These are phyloP conservation scores for Daphoenositta chrysoptera DNA, from an alignment of 2,113 vertebrate species.

Conservation along the genomic window DNA sequence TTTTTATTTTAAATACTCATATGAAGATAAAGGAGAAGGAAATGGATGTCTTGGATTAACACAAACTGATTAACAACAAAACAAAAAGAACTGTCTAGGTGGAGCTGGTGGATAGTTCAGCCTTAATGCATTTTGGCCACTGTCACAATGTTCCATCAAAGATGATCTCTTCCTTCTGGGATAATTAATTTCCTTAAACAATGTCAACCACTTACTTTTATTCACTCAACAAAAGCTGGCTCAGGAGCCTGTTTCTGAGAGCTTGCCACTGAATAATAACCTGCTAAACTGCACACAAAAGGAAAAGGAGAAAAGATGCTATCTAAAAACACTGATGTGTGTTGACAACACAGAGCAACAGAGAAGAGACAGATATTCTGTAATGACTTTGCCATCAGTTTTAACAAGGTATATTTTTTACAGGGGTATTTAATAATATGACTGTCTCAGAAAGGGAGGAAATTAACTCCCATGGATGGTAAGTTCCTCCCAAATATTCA, in stretches of 20 bases:
- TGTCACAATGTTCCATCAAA: not conserved
- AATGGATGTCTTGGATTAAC: not conserved
- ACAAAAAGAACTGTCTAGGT: not conserved
- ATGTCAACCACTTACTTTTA: not conserved
- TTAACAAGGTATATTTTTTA: not conserved
- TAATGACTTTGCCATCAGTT: not conserved
- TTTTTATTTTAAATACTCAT: not conserved
- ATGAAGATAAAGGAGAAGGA: not conserved
- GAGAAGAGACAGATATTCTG: not conserved
- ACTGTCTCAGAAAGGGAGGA: constrained; percentile 2
- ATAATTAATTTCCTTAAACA: not conserved
- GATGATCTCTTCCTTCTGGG: not conserved
- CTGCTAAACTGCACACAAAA: not conserved
- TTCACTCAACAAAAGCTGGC: not conserved
- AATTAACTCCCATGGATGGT: not conserved
- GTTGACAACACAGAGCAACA: not conserved
- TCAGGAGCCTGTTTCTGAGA: not conserved
- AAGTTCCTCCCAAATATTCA: not conserved
- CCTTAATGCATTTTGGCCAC: not conserved
- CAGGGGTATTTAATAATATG: not conserved
- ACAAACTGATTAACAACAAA: not conserved
- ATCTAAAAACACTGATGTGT: not conserved
- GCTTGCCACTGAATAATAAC: not conserved
- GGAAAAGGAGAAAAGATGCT: not conserved
- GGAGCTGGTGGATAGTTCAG: not conserved